These are phyloP conservation scores for Drosophila mojavensis DNA, from an alignment of 1,140 invertebrate species.

Conservation along the genomic window DNA sequence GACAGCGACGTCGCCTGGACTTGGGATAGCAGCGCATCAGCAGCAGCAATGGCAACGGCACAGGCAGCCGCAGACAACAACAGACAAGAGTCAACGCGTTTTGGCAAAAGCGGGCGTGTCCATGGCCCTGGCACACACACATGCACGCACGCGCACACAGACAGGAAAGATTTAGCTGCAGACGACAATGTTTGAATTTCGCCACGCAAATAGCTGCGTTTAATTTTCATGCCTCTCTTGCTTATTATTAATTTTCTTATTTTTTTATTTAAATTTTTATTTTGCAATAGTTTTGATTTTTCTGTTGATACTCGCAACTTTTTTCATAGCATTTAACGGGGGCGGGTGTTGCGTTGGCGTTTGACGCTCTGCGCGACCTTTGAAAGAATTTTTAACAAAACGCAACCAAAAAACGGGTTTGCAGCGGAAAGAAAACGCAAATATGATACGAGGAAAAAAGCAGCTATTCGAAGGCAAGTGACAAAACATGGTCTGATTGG, in stretches of 20 bases:
- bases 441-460: slow-evolving; percentile 2
- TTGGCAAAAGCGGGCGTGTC: slow-evolving; percentile 42
- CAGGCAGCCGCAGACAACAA: slow-evolving; percentile 1
- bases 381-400: slow-evolving; percentile 59
- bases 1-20: slow-evolving; percentile 11
- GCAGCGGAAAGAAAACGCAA: slow-evolving; percentile 5
- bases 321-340: slow-evolving; percentile 30
- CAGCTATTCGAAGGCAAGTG: slow-evolving; percentile 17
- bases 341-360: slow-evolving; percentile 24
- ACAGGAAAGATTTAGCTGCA: slow-evolving; percentile 33
- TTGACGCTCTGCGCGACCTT: slow-evolving; percentile 57
- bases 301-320: slow-evolving; percentile 24
- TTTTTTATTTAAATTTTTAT: background rate
- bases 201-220: slow-evolving; percentile 69
- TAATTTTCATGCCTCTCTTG: slow-evolving; percentile 60
- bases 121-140: slow-evolving; percentile 32
- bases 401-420: slow-evolving; percentile 47
- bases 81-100: slow-evolving; percentile 47
- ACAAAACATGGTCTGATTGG: slow-evolving; percentile 44
- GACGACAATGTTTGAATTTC: slow-evolving; percentile 69
- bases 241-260: slow-evolving; percentile 27
- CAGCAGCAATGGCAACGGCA: background rate
- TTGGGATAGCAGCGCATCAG: background rate
- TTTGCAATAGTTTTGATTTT: slow-evolving; percentile 28
- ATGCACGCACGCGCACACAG: slow-evolving; percentile 12